Conservation (phyloP, 2,888 invertebrate species). For the Rutpela maculata region DNA sequence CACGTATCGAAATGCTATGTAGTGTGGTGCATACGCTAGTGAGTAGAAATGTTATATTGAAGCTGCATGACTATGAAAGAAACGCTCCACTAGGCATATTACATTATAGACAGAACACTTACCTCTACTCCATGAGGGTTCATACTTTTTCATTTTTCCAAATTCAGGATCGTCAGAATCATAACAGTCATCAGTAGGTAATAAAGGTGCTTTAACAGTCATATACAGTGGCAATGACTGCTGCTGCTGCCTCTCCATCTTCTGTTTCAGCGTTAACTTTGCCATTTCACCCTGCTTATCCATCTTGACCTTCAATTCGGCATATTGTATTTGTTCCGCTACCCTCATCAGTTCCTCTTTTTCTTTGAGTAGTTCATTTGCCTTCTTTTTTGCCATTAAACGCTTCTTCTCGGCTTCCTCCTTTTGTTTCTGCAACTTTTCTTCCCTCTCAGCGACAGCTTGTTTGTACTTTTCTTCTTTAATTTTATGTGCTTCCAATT, state of each 20-base stretch:
- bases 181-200: constrained; percentile 77
- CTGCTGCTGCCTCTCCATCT: constrained; percentile 66
- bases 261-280: constrained; percentile 46
- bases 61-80: too few species aligned
- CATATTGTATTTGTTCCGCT: constrained; percentile 60
- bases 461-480: constrained; percentile 70
- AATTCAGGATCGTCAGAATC: constrained; percentile 75
- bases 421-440: constrained; percentile 73
- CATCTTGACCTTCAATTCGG: constrained; percentile 63
- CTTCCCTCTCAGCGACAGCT: constrained; percentile 67
- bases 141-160: constrained; percentile 52
- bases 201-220: constrained; percentile 70
- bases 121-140: constrained; percentile 72
- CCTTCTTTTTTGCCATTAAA: constrained; percentile 74
- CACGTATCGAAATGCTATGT: too few species aligned
- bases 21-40: too few species aligned
- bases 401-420: constrained; percentile 74
- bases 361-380: constrained; percentile 72
- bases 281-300: constrained; percentile 37
- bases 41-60: too few species aligned
- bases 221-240: constrained; percentile 66
- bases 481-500: constrained; percentile 74
- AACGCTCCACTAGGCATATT: too few species aligned
- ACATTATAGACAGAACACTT: constrained; percentile 53
- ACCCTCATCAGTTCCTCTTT: constrained; percentile 62